Evolutionary conservation across 2,113 vertebrate species (phyloP), one percentile per base, ranked within the genome.

Genomic region (Columbina picui): DNA sequence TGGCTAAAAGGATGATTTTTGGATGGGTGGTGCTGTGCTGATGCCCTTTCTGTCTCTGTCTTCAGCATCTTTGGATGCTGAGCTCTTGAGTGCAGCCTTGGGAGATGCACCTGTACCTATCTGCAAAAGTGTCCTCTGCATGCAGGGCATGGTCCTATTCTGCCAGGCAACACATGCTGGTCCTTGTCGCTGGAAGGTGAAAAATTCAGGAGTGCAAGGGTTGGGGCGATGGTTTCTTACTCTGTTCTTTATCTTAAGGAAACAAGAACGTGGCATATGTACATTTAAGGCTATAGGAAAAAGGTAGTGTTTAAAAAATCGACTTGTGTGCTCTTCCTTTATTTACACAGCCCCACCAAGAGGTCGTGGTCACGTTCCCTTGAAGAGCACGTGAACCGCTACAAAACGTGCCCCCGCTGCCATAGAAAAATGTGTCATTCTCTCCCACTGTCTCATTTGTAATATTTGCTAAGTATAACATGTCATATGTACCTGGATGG

Each of bases 401-500:
- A 30, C 0, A 1, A 81, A 92, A 87, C 2, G 2, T 75, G 80
- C 49, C 45, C 76, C 89, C 4, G 0, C 73, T 64, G 83, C 92
- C 65, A 5, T 43, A 53, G 90, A 84, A 76, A 71, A 76, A 87
- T 81, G 87, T 93, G 88, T 89, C 92, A 30, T 73, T 84, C 64
- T 90, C 82, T 77, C 76, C 83, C 60, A 18, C 75, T 4, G 27
- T 25, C 69, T 92, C 85, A 43, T 76, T 39, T 74, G 74, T 84
- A 81, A 43, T 79, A 78, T 92, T 92, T 96, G 76, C 79, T 84
- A 78, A 71, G 83, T 78, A 45, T 68, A 94, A 82, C 82, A 12
- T 82, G 90, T 93, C 90, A n/a, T 38, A 23, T 7, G 20, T 97
- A 96, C 93, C 94, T 96, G 96, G 89, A 87, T 79, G 89, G 69